A percentile compares a stretch with the other conserved stretches of the same genome.
Conservation (phyloP, 2,797 vertebrate genomes). For the Leuciscus waleckii region DNA sequence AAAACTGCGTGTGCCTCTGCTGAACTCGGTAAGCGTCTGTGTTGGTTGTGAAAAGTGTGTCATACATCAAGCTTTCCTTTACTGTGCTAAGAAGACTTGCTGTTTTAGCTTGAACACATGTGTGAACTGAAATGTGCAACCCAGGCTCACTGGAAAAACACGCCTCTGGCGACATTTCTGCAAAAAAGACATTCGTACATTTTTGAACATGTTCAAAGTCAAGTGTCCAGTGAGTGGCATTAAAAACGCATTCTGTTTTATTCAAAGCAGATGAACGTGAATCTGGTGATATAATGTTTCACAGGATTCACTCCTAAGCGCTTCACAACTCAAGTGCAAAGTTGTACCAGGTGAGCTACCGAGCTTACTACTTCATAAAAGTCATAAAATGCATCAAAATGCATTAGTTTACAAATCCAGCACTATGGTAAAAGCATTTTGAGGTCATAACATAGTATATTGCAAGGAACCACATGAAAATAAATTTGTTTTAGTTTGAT, state of each 20-base stretch:
- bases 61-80: constrained; percentile 19
- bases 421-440: background rate
- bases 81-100: background rate
- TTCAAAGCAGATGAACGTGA: background rate
- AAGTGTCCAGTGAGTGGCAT: background rate
- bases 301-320: background rate
- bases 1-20: constrained; percentile 5
- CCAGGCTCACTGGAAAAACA: background rate
- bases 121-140: background rate
- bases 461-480: background rate
- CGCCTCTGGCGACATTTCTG: background rate
- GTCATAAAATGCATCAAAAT: background rate
- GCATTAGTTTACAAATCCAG: background rate
- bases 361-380: background rate
- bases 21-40: background rate
- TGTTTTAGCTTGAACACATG: constrained; percentile 7
- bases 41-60: background rate
- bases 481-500: no score
- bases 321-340: background rate
- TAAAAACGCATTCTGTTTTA: background rate
- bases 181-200: background rate
- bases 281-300: background rate
- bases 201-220: background rate
- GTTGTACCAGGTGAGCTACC: background rate
- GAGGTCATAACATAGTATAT: background rate